These are phyloP conservation scores for Accipiter virgatus DNA, from an alignment of 2,113 vertebrate species.

Conservation along the genomic window DNA sequence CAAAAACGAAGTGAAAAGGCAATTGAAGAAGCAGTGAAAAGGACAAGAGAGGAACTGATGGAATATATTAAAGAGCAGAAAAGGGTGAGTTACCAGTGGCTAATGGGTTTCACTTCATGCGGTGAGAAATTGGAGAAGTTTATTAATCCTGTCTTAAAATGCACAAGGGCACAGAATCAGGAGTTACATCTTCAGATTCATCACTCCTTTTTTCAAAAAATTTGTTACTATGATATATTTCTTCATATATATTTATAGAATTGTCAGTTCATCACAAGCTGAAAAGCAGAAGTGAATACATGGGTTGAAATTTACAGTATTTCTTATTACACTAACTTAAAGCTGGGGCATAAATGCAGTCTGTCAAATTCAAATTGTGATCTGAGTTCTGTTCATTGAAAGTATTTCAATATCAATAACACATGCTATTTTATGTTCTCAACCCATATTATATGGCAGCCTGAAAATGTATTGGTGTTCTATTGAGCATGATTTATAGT, in stretches of 20 bases:
- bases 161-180: background rate
- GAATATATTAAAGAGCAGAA: constrained; percentile 79
- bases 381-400: background rate
- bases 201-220: background rate
- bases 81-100: constrained; percentile 68
- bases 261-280: background rate
- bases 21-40: constrained; percentile 72
- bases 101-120: background rate
- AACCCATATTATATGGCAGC: background rate
- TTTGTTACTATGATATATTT: background rate
- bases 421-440: background rate
- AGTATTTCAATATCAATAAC: background rate
- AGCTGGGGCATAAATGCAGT: background rate
- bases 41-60: constrained; percentile 73
- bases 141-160: background rate
- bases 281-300: background rate
- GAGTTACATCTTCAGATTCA: background rate
- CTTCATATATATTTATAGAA: background rate
- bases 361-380: background rate
- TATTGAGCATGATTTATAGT: background rate
- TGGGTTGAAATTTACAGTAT: background rate
- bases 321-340: background rate
- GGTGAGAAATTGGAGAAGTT: background rate
- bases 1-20: constrained; percentile 71
- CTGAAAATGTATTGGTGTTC: background rate